phyloP scores from a whole-genome alignment of 1,140 invertebrate species.

The Colletes gigas region DNA sequence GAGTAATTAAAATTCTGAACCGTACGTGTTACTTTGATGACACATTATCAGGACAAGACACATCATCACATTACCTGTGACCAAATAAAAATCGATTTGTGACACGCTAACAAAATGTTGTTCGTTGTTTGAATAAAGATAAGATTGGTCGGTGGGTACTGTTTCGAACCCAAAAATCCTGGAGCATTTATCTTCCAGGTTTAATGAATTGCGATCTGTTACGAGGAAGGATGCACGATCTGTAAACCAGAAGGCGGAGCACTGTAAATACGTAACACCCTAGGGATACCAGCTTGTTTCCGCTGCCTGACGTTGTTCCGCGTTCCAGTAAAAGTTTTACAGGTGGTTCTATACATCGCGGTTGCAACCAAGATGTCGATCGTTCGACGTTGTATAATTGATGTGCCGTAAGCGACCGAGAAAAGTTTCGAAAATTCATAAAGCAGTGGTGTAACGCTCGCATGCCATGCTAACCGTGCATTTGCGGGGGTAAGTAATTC shows the following conservation, averaged over 20 bases:
- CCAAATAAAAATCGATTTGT: too few species aligned
- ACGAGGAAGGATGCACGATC: constrained; percentile 8
- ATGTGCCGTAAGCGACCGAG: neutral
- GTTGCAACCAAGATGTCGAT: constrained; percentile 20
- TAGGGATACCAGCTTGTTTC: constrained; percentile 24
- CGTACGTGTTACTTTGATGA: too few species aligned
- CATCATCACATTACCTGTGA: too few species aligned
- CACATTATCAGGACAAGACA: too few species aligned
- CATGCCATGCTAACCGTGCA: neutral
- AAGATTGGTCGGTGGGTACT: neutral
- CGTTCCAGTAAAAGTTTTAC: constrained; percentile 48
- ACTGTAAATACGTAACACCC: constrained; percentile 50
- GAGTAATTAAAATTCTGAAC: too few species aligned
- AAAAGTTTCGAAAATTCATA: neutral
- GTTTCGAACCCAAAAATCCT: neutral
- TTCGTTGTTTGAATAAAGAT: too few species aligned
- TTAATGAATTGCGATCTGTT: neutral
- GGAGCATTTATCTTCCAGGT: neutral
- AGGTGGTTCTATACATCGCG: constrained; percentile 38
- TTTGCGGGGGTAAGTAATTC: neutral
- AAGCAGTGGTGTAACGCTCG: neutral
- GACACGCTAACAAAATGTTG: too few species aligned
- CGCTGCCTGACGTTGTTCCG: constrained; percentile 34
- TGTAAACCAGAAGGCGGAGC: constrained; percentile 41
- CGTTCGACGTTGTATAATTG: constrained; percentile 38